phyloP scores from a whole-genome alignment of 2,113 vertebrate genomes.

The Mesitornis unicolor region DNA sequence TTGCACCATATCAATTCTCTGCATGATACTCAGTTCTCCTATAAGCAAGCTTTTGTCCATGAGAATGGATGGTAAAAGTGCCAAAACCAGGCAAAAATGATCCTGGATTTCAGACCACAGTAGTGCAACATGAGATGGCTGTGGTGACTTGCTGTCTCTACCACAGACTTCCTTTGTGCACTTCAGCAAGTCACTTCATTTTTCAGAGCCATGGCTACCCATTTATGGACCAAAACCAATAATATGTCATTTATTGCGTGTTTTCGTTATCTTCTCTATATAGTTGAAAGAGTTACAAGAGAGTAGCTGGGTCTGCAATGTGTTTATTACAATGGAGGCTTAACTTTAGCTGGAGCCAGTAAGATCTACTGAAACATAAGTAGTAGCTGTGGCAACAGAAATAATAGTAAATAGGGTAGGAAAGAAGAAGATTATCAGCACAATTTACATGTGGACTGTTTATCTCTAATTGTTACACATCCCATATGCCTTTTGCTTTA shows the following conservation, averaged over 20 bases:
- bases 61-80: neutral
- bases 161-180: neutral
- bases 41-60: slow-evolving; percentile 1
- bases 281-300: neutral
- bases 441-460: neutral
- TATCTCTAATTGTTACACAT: neutral
- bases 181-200: neutral
- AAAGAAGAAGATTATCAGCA: neutral
- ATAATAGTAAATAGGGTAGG: neutral
- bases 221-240: neutral
- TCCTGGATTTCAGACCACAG: neutral
- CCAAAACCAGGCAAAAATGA: neutral
- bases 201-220: neutral
- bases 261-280: neutral
- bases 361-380: neutral
- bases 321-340: neutral
- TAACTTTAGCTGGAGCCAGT: neutral
- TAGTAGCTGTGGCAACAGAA: neutral
- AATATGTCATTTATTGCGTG: neutral
- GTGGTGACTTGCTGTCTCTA: neutral
- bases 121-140: neutral
- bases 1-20: neutral
- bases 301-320: neutral
- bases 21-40: neutral
- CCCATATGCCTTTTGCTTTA: neutral